phyloP scores from a whole-genome alignment of 2,797 vertebrate species.

The Dermochelys coriacea region DNA sequence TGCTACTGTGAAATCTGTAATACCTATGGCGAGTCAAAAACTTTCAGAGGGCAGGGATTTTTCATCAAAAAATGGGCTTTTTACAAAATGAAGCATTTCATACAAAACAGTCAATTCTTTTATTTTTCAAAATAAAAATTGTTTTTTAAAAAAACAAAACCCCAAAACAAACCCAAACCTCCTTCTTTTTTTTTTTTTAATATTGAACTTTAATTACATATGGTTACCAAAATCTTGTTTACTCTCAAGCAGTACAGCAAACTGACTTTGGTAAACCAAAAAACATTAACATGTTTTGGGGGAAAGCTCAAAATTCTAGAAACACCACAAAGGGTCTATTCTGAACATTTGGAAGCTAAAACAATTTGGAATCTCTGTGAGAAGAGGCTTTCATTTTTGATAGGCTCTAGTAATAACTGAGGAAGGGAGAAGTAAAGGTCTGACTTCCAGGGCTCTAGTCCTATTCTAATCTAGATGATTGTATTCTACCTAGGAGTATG shows the following conservation, averaged over 20 bases:
- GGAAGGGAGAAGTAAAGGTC: background rate
- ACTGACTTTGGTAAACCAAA: background rate
- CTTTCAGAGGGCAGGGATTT: slow-evolving; percentile 27
- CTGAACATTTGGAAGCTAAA: rapidly evolving
- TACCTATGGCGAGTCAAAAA: background rate
- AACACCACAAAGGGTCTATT: background rate
- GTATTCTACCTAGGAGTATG: background rate
- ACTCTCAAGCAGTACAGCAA: background rate
- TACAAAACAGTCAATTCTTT: background rate
- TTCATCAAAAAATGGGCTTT: slow-evolving; percentile 37
- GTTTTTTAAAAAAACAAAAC: too few species aligned
- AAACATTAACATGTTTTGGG: rapidly evolving
- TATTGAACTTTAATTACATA: background rate
- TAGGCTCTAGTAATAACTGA: background rate
- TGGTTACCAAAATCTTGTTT: background rate
- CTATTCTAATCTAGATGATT: background rate
- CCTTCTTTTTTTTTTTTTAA: background rate
- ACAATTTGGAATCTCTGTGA: rapidly evolving
- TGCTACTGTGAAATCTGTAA: background rate
- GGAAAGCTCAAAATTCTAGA: background rate
- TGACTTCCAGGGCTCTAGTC: background rate
- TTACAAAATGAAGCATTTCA: background rate
- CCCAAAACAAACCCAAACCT: background rate
- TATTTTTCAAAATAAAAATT: background rate
- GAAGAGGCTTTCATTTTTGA: rapidly evolving